A percentile compares a stretch with the other conserved stretches of the same genome.
phyloP scores from a whole-genome alignment of 1,140 invertebrate species.

The Aphis craccivora region DNA sequence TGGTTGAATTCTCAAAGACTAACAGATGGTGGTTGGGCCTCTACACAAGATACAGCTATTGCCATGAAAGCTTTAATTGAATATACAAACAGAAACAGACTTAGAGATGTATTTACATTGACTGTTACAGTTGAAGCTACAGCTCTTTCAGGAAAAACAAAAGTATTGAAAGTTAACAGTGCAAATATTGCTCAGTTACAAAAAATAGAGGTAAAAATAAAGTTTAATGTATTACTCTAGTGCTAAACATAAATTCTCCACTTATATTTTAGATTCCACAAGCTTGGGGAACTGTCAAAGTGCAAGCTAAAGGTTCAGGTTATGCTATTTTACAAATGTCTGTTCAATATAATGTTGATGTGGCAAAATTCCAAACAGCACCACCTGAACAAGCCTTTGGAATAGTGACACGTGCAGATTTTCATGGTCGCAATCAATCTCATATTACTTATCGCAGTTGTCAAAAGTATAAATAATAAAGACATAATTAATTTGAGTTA shows the following conservation, averaged over 20 bases:
- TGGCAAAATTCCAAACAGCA: constrained; percentile 81
- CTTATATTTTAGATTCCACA: constrained; percentile 75
- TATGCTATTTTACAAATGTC: constrained; percentile 91
- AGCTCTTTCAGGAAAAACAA: constrained; percentile 74
- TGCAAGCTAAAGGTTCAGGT: constrained; percentile 88
- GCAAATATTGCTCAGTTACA: constrained; percentile 80
- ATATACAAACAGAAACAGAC: constrained; percentile 83
- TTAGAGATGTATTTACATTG: constrained; percentile 87
- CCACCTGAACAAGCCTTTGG: constrained; percentile 83
- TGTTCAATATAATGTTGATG: constrained; percentile 95
- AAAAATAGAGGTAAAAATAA: constrained; percentile 72
- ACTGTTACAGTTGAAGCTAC: constrained; percentile 85
- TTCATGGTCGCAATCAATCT: constrained; percentile 91
- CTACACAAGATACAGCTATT: constrained; percentile 90
- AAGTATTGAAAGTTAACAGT: constrained; percentile 75
- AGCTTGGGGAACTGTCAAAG: constrained; percentile 91
- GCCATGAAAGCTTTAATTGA: constrained; percentile 89
- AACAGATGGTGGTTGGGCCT: constrained; percentile 93
- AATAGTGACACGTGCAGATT: constrained; percentile 74
- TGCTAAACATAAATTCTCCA: not conserved
- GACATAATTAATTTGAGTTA: not conserved
- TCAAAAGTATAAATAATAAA: constrained; percentile 71
- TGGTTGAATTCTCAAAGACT: constrained; percentile 93
- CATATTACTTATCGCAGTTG: constrained; percentile 85
- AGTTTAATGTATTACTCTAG: not conserved